Evolutionary conservation across 2,113 vertebrate genomes (phyloP).

Genomic region (Hippocampus barbouri): DNA sequence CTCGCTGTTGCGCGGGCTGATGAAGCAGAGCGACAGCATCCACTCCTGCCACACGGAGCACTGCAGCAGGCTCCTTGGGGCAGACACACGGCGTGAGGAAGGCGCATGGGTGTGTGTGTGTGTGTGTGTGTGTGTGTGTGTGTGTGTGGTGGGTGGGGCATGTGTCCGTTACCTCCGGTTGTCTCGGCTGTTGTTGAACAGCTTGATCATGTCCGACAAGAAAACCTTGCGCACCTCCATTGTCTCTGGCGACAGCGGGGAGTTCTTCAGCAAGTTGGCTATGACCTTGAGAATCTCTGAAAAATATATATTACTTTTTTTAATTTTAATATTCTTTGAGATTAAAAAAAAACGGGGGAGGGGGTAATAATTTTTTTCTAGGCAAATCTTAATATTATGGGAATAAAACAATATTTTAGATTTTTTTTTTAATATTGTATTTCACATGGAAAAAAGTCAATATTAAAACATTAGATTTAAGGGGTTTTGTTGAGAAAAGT

Average conservation of each 20-base stretch:
- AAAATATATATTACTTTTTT: background rate
- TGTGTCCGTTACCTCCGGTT: constrained; percentile 84
- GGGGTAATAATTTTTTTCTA: background rate
- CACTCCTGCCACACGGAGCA: constrained; percentile 99
- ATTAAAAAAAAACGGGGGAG: constrained; percentile 3
- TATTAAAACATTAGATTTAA: background rate
- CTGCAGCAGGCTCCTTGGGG: constrained; percentile 89
- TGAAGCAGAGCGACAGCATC: constrained; percentile 97
- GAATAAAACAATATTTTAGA: background rate
- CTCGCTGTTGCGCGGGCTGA: constrained; percentile 85
- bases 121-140: constrained; percentile 25
- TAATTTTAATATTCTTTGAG: constrained; percentile 4
- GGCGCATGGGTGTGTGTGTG: background rate
- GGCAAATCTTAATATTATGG: background rate
- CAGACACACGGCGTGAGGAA: background rate
- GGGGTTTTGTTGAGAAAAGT: no score
- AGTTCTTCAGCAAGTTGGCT: constrained; percentile 85
- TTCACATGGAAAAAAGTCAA: background rate
- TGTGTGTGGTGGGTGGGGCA: background rate
- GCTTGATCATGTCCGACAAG: constrained; percentile 98
- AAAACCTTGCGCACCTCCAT: constrained; percentile 91
- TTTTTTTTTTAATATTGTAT: background rate
- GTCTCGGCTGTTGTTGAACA: constrained; percentile 97
- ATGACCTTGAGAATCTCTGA: constrained; percentile 95
- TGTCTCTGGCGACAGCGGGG: constrained; percentile 78